Evolutionary conservation across 1,140 invertebrate species (phyloP), one percentile per base, ranked within the genome.

Genomic region (Eubasilissa regina): DNA sequence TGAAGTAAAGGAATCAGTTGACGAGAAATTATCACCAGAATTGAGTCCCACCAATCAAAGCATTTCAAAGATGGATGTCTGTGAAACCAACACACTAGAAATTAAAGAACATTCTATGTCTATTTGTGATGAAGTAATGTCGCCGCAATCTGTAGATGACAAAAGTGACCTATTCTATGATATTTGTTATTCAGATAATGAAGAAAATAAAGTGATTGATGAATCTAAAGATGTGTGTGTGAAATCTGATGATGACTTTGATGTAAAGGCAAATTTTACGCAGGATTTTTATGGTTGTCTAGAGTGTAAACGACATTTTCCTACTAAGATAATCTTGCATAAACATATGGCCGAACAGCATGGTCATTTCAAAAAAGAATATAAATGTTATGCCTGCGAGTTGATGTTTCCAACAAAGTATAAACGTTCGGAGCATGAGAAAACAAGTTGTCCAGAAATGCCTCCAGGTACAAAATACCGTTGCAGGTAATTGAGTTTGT

Each of bases 241-340:
- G 21, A 74, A 74, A 58, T 43, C 47, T 25, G 68, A 53, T 70
- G 43, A 47, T 51, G 51, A 73, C 21, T 53, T 53, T 25, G 68
- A 73, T 51, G 47, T 15, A n/a, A 51, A 48, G 25, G 47, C 51
- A 13, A 73, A 73, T 35, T 73, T 73, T 12, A 53, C 53, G 48
- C 19, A 55, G 19, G 48, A 55, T 73, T 73, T 21, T 15, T 73
- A 73, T 35, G 68, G 70, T 9, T 74, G 70, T 56, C 53, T 74
- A 9, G 51, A 55, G 21, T 74, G 70, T 44, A 56, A 56, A 17
- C 55, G 35, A 43, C 51, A 74, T 11, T 74, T 74, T 44, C 35
- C 25, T 17, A 74, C 21, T 10, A 55, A 56, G 25, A 6, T 56
- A 0, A 44, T 47, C n/a, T 15, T 74, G 12, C 51, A 74, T 17